These are phyloP conservation scores for Struthidea cinerea DNA, from an alignment of 2,113 vertebrate species.

Conservation along the genomic window DNA sequence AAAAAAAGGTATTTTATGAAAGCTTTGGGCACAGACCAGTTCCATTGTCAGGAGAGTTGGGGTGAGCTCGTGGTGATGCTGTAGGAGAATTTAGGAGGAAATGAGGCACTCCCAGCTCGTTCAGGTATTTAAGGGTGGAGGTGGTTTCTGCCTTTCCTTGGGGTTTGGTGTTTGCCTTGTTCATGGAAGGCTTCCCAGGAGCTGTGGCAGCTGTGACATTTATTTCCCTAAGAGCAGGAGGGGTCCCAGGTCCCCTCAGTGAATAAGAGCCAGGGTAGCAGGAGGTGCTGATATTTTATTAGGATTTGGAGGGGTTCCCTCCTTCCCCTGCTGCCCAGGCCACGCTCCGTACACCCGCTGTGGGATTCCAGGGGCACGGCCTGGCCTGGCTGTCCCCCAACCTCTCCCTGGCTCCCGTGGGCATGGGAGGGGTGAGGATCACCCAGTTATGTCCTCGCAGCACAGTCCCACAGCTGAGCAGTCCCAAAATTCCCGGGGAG, in stretches of 20 bases:
- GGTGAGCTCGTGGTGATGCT: background rate
- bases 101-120: background rate
- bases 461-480: rapidly evolving
- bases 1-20: background rate
- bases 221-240: background rate
- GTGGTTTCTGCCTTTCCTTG: background rate
- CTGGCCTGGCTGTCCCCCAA: background rate
- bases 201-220: background rate
- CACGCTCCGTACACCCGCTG: rapidly evolving
- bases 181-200: rapidly evolving
- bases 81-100: rapidly evolving
- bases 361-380: rapidly evolving
- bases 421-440: background rate
- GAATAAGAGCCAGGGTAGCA: background rate
- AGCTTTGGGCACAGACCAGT: background rate
- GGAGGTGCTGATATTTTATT: background rate
- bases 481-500: rapidly evolving
- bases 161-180: background rate
- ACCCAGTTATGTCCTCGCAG: rapidly evolving
- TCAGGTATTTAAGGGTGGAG: rapidly evolving
- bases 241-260: background rate
- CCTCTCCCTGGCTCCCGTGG: rapidly evolving
- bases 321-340: background rate
- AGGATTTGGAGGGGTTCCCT: background rate
- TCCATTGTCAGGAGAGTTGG: background rate